Evolutionary conservation across 2,113 vertebrate species (phyloP).

Genomic region (Paedocypris sp.): DNA sequence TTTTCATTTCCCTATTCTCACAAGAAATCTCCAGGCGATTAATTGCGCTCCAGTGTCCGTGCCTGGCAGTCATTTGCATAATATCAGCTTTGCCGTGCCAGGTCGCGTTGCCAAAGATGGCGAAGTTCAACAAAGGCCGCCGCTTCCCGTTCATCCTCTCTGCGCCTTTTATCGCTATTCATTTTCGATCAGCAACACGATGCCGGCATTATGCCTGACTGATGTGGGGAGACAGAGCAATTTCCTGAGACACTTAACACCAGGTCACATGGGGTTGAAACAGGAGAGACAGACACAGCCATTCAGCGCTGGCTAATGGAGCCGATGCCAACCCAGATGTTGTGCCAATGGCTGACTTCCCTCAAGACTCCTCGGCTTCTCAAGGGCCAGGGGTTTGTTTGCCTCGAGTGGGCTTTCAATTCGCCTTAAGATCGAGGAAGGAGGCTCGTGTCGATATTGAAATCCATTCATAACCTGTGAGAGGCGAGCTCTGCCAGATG

Average conservation of each 20-base stretch:
- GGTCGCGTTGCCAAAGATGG: conserved; percentile 29
- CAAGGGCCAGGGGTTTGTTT: conserved; percentile 2
- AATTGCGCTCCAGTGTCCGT: conserved; percentile 34
- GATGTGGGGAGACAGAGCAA: conserved; percentile 40
- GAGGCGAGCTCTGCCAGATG: conserved; percentile 37
- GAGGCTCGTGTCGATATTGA: conserved; percentile 22
- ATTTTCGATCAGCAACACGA: conserved; percentile 37
- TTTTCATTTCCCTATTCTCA: conserved; percentile 16
- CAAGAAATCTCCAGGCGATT: conserved; percentile 35
- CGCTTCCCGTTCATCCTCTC: conserved; percentile 33
- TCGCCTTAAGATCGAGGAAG: neutral
- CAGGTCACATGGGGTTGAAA: conserved; percentile 38
- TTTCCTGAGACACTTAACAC: conserved; percentile 42
- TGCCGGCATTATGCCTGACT: conserved; percentile 39
- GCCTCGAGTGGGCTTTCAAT: conserved; percentile 11
- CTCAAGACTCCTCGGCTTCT: conserved; percentile 15
- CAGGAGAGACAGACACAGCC: conserved; percentile 30
- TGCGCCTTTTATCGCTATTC: conserved; percentile 36
- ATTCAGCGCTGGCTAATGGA: conserved; percentile 31
- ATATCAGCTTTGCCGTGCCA: conserved; percentile 17
- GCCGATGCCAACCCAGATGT: conserved; percentile 38
- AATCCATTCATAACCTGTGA: conserved; percentile 32
- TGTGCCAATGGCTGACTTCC: conserved; percentile 31
- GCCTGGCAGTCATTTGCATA: conserved; percentile 30
- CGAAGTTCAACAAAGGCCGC: conserved; percentile 25